phyloP scores from a whole-genome alignment of 1,140 invertebrate species.

The Wasmannia auropunctata region DNA sequence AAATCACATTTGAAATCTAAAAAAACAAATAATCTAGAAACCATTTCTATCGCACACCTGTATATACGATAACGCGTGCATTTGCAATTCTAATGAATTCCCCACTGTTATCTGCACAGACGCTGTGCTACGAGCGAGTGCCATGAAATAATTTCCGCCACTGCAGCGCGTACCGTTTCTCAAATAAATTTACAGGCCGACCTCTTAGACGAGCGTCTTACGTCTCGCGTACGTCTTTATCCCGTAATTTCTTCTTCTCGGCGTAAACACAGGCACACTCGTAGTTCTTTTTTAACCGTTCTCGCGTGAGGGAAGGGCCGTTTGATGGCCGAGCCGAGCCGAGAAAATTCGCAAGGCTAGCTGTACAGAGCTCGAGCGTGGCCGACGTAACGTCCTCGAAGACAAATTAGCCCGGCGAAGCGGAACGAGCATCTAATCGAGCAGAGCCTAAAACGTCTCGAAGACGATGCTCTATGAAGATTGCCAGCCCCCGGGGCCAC shows the following conservation, averaged over 20 bases:
- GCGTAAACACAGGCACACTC: constrained; percentile 35
- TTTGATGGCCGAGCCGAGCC: background rate
- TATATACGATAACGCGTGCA: background rate
- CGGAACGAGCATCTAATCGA: constrained; percentile 71
- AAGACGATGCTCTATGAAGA: constrained; percentile 67
- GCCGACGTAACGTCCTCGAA: constrained; percentile 60
- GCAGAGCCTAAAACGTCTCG: constrained; percentile 56
- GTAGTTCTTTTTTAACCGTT: constrained; percentile 45
- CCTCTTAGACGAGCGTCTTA: background rate
- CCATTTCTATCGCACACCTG: background rate
- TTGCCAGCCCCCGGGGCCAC: constrained; percentile 48
- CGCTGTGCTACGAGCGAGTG: background rate
- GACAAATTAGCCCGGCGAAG: constrained; percentile 69
- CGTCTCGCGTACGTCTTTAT: constrained; percentile 42
- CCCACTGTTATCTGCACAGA: background rate
- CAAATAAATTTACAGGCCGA: constrained; percentile 22
- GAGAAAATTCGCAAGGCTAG: constrained; percentile 55
- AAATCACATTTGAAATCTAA: too few relatives aligned
- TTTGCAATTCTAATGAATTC: constrained; percentile 6
- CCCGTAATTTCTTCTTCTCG: background rate
- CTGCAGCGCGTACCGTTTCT: constrained; percentile 10
- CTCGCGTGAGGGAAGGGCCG: background rate
- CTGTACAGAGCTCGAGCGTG: constrained; percentile 25
- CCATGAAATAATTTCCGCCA: constrained; percentile 23
- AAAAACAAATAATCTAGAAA: background rate